Evolutionary conservation across 2,888 invertebrate species (phyloP), one percentile per base, ranked within the genome.

Genomic region (Leptinotarsa peninsularis): DNA sequence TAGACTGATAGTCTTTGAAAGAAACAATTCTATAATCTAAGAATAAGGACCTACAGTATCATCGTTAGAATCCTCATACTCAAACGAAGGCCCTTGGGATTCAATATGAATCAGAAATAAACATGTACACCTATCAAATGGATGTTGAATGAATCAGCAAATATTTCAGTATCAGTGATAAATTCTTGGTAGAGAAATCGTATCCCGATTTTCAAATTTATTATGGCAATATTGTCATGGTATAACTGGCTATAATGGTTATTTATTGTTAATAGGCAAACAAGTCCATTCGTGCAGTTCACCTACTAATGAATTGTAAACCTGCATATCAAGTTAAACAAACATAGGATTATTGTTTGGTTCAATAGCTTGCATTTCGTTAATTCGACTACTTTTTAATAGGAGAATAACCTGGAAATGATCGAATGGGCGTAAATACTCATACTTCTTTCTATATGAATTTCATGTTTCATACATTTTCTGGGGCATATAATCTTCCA

Each of bases 111-210:
- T 13, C 13, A 10, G 43, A 43, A 43, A 43, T 13, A 43, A 43
- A 43, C 43, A 13, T 43, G 43, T 43, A 3, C 13, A 43, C 43
- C 43, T 43, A 43, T 43, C 3, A 43, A 43, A 10, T 43, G 13
- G 43, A 43, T 43, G 10, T 43, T 43, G 1, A 10, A 43, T 43
- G 2, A 43, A 43, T 43, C 13, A 4, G 21, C 58, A 23, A 23
- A 58, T 58, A 58, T 58, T 58, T 23, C 23, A 15, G 43, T 63
- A 33, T 63, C 43, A 33, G 7, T 67, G 60, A 74, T 74, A 71
- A 71, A 74, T 74, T 74, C 27, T 74, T 71, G 67, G 69, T 50
- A 70, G 58, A 71, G 66, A 60, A 67, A 71, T 66, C 23, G 33
- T 71, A 74, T 71, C 49, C 43, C 70, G 49, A 58, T 56, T 58